Base-by-base conservation (phyloP, 2,797 vertebrate genomes). In the Acipenser ruthenus region DNA sequence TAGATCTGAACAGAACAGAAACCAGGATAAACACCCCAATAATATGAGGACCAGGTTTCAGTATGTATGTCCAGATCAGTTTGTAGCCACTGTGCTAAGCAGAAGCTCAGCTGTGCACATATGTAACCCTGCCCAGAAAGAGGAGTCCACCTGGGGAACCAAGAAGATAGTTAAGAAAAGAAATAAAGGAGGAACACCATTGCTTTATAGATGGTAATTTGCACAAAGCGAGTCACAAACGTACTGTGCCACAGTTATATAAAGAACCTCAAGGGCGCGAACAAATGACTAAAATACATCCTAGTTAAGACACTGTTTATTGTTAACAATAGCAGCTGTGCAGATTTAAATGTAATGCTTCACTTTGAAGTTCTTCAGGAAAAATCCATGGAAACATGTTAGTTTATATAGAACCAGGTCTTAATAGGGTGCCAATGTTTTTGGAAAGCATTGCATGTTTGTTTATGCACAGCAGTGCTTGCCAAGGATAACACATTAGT, bases 401-500 rank as follows among this genome's bases (percentile, higher is more conserved):
- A 6, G 65, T 49, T 18, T 13, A 67, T 67, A n/a, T 37, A 23
- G 47, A 67, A 37, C 12, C 18, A 58, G 0, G 10, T 11, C 10
- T 59, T 50, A 66, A 59, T 66, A 49, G 50, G n/a, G 47, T 48
- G 37, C 10, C 49, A 13, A 10, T 66, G 53, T 59, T 66, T 15
- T 18, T 15, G 60, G 9, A n/a, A 60, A 56, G 23, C 15, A 66
- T 13, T 18, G 11, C 47, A 51, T 60, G 58, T 60, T 60, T 11
- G 10, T 15, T 66, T 15, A 60, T 66, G 48, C 49, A 60, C 48
- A 49, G 8, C 50, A 50, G 50, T 49, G n/a, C 51, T 37, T 50
- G 65, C 11, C 53, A 59, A 66, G 58, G 48, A 62, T 4, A 51
- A 52, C 60, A 52, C 49, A 67, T 67, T 52, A 62, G 66, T 11